phyloP scores from a whole-genome alignment of 2,888 invertebrate genomes.

The Drosophila neonasuta region DNA sequence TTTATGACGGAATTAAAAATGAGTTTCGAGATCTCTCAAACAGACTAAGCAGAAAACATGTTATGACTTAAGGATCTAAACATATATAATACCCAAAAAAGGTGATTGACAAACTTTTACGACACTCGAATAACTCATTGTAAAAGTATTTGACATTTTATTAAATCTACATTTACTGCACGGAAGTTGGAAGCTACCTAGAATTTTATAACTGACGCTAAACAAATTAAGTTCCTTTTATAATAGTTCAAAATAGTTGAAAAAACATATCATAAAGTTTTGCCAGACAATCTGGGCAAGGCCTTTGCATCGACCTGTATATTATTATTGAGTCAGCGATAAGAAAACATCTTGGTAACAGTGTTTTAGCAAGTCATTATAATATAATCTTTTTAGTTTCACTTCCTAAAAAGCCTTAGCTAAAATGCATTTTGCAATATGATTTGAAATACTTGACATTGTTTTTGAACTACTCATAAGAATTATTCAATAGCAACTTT shows the following conservation, averaged over 20 bases:
- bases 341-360: background rate
- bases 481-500: background rate
- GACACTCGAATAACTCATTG: background rate
- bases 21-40: slow-evolving; percentile 5
- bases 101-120: background rate
- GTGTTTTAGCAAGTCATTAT: background rate
- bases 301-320: background rate
- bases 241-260: background rate
- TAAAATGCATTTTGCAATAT: background rate
- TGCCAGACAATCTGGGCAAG: background rate
- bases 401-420: background rate
- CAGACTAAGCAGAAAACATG: background rate
- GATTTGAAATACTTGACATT: background rate
- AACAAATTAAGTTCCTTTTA: background rate
- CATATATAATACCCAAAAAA: background rate
- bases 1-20: slow-evolving; percentile 30
- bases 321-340: background rate
- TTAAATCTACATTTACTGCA: background rate
- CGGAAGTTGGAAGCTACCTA: background rate
- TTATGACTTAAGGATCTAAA: slow-evolving; percentile 4
- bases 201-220: background rate
- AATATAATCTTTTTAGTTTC: background rate
- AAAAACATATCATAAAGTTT: background rate
- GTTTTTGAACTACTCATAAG: background rate
- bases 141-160: background rate